phyloP scores from a whole-genome alignment of 2,797 vertebrate species.

The Rhinogobio ventralis region DNA sequence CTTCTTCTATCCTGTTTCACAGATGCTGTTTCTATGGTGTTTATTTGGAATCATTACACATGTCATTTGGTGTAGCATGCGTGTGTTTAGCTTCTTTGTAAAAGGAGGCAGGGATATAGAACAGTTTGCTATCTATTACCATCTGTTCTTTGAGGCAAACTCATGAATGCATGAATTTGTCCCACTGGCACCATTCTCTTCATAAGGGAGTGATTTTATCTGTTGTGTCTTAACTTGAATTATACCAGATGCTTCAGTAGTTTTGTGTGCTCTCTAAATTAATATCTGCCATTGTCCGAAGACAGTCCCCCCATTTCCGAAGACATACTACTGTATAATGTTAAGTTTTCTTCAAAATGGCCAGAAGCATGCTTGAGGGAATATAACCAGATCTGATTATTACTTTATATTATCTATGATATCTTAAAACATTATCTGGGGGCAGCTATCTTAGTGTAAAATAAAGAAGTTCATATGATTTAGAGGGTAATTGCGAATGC shows the following conservation, averaged over 20 bases:
- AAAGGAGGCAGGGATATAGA: conserved; percentile 32
- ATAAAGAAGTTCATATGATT: not conserved
- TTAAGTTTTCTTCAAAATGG: not conserved
- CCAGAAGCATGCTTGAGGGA: conserved; percentile 1
- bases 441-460: not conserved
- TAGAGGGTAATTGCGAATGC: not conserved
- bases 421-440: conserved; percentile 18
- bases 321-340: not conserved
- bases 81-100: conserved; percentile 32
- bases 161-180: conserved; percentile 49
- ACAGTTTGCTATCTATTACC: conserved; percentile 41
- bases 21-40: not conserved
- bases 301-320: conserved; percentile 4
- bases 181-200: conserved; percentile 35
- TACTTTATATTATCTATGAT: conserved; percentile 2
- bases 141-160: conserved; percentile 56
- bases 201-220: conserved; percentile 38
- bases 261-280: conserved; percentile 25
- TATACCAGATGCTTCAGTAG: conserved; percentile 38
- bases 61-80: conserved; percentile 25
- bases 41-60: conserved; percentile 4
- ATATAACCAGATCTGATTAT: conserved; percentile 16
- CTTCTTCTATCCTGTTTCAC: not conserved
- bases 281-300: conserved; percentile 42
- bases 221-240: conserved; percentile 30